Conservation (phyloP, 1,140 invertebrate genomes). For the Hesperophylax magnus region DNA sequence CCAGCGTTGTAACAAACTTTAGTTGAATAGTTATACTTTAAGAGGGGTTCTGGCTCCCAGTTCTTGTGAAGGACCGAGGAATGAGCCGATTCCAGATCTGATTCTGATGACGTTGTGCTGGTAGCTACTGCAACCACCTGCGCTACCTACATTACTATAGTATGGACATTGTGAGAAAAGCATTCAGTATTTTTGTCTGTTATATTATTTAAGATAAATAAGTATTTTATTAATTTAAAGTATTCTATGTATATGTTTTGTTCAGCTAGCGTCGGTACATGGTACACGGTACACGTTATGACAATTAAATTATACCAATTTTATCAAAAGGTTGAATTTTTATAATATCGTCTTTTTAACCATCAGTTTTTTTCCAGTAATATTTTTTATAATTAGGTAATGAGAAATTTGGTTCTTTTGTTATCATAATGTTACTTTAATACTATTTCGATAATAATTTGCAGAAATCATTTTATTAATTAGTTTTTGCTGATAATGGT, state of each 20-base stretch:
- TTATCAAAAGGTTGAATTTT: too few relatives aligned
- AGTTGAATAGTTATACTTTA: constrained; percentile 45
- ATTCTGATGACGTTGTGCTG: constrained; percentile 38
- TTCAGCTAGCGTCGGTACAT: not conserved
- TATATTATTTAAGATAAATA: constrained; percentile 49
- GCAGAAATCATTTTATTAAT: not conserved
- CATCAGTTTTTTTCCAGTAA: not conserved
- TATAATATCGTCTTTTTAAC: not conserved
- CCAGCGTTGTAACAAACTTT: constrained; percentile 49
- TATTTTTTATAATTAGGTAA: constrained; percentile 4
- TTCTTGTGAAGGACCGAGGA: constrained; percentile 6
- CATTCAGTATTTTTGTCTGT: constrained; percentile 51
- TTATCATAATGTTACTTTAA: not conserved
- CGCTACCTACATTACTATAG: too few relatives aligned
- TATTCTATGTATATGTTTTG: not conserved
- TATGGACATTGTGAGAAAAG: constrained; percentile 30
- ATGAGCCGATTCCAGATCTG: constrained; percentile 45
- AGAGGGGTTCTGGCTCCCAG: not conserved
- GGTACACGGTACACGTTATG: not conserved
- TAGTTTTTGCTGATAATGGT: constrained; percentile 32
- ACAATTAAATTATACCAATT: too few relatives aligned
- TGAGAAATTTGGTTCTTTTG: not conserved
- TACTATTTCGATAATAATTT: not conserved
- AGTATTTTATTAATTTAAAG: not conserved
- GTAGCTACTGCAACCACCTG: not conserved